Conservation (phyloP, 2,113 vertebrate species). For the Rhinolophus sinicus region DNA sequence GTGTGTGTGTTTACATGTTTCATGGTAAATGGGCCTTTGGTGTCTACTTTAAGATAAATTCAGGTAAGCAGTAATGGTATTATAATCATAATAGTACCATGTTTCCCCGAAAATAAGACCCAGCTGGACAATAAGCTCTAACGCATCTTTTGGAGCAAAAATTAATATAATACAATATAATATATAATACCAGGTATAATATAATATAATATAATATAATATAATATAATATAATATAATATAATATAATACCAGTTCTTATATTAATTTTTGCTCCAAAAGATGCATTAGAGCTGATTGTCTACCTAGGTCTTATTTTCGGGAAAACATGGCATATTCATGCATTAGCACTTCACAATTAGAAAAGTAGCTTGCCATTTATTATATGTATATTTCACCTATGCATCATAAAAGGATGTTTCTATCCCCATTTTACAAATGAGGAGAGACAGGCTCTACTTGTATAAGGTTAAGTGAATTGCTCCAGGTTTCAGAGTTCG, state of each 20-base stretch:
- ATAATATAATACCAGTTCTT: too few relatives aligned
- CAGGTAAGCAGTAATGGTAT: not conserved
- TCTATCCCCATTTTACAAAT: not conserved
- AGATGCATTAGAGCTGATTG: too few relatives aligned
- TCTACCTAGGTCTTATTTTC: too few relatives aligned
- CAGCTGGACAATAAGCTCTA: too few relatives aligned
- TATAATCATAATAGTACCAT: not conserved
- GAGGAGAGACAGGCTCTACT: not conserved
- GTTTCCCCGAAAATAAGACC: too few relatives aligned
- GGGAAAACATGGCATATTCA: not conserved
- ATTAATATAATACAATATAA: too few relatives aligned
- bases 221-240: too few relatives aligned
- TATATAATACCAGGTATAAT: too few relatives aligned
- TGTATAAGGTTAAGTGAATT: not conserved
- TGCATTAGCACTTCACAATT: not conserved
- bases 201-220: too few relatives aligned
- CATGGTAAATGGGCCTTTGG: not conserved
- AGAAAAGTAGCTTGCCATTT: not conserved
- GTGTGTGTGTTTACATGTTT: not conserved
- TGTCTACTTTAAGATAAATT: not conserved
- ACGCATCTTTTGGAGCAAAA: too few relatives aligned
- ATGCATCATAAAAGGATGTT: not conserved
- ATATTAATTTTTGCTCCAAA: too few relatives aligned
- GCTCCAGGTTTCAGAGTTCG: not conserved
- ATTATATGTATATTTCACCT: not conserved